phyloP scores from a whole-genome alignment of 2,797 vertebrate species.

The Tachyglossus aculeatus region DNA sequence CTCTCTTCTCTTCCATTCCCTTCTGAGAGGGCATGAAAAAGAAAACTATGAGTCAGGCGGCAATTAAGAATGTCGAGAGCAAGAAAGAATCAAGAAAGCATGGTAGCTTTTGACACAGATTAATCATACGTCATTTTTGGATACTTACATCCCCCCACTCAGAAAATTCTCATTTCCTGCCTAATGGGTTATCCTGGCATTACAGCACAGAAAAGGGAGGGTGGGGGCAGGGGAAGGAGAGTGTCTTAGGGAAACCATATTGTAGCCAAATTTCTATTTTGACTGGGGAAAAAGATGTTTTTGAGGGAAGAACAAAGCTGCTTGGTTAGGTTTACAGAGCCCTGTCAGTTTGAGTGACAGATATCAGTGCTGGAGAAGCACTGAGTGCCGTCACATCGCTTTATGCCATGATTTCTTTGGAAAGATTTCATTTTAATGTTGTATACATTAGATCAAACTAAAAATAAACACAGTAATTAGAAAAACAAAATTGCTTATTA shows the following conservation, averaged over 20 bases:
- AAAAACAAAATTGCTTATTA: not conserved
- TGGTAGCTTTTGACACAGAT: slow-evolving; percentile 38
- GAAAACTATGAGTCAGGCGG: slow-evolving; percentile 13
- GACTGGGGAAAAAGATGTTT: slow-evolving; percentile 22
- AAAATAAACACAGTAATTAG: slow-evolving; percentile 18
- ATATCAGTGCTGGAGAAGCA: slow-evolving; percentile 6
- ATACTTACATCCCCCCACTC: slow-evolving; percentile 1
- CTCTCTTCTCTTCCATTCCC: not conserved
- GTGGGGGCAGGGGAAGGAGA: too few relatives aligned
- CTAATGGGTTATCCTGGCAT: not conserved
- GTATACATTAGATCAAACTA: slow-evolving; percentile 25
- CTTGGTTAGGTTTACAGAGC: slow-evolving; percentile 16
- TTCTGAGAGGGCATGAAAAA: not conserved
- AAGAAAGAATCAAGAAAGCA: slow-evolving; percentile 34
- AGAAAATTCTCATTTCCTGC: slow-evolving; percentile 8
- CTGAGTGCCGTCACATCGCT: not conserved
- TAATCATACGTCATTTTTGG: slow-evolving; percentile 42
- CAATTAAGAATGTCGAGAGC: slow-evolving; percentile 20
- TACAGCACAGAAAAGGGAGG: not conserved
- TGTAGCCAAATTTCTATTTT: slow-evolving; percentile 16
- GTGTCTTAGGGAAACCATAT: slow-evolving; percentile 28
- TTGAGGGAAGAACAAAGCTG: slow-evolving; percentile 26
- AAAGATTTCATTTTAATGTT: not conserved
- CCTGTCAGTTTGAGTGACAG: slow-evolving; percentile 38
- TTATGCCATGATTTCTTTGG: slow-evolving; percentile 8